Conservation (phyloP, 1,140 invertebrate species). For the Neotoxoptera formosana region DNA sequence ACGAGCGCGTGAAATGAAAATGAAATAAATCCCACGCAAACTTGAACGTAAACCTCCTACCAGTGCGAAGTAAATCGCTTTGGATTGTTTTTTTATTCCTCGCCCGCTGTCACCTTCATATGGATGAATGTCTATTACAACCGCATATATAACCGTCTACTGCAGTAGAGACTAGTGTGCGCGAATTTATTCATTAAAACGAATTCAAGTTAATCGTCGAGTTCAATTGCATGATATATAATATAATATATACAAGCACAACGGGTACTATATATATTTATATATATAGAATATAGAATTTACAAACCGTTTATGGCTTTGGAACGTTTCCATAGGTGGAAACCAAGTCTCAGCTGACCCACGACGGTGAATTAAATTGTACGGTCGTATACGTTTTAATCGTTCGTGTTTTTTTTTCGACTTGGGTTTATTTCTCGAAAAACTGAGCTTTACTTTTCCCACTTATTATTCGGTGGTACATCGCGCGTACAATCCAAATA, state of each 20-base stretch:
- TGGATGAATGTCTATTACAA: background rate
- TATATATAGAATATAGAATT: background rate
- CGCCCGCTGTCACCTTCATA: background rate
- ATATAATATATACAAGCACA: background rate
- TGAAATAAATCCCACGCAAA: background rate
- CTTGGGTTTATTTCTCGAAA: background rate
- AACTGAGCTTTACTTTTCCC: background rate
- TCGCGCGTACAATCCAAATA: background rate
- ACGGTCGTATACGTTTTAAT: background rate
- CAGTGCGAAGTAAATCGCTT: background rate
- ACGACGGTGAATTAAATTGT: background rate
- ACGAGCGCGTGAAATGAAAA: background rate
- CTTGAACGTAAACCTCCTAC: background rate
- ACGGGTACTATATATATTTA: background rate
- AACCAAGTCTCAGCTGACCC: background rate
- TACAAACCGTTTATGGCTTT: background rate
- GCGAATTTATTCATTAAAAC: conserved; percentile 6
- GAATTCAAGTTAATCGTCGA: background rate
- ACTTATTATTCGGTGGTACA: background rate
- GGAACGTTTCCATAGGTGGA: background rate
- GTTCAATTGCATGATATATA: background rate
- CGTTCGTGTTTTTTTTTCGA: background rate
- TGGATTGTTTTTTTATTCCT: background rate
- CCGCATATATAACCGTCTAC: background rate
- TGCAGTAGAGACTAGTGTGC: background rate